Evolutionary conservation across 2,888 invertebrate species (phyloP), one percentile per base, ranked within the genome.

Genomic region (Tridacna gigas): DNA sequence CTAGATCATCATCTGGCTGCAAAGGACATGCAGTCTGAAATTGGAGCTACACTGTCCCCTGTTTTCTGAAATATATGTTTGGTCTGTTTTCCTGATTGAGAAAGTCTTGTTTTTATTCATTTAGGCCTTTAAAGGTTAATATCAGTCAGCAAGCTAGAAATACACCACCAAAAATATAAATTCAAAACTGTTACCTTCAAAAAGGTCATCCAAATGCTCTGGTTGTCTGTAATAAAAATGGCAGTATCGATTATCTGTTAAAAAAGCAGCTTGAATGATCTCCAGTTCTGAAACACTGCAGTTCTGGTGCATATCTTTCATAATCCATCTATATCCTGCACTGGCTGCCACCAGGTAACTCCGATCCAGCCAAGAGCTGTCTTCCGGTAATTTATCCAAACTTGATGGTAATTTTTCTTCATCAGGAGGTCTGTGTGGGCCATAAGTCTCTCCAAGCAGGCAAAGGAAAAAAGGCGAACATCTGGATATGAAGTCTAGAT

Each of bases 211-310:
- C 37, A 92, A 88, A 86, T 92, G 92, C 69, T 93, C 94, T 1
- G 91, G 92, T 79, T 93, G 93, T 9, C 94, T 89, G 87, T 93
- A 94, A 88, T 94, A 94, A 84, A 94, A 94, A 77, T 90, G 89
- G 77, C 91, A 91, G 86, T 91, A 90, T n/a, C 91, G 88, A 73
- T 84, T 89, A 66, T 91, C 91, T 51, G 86, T 89, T 2, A 92
- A 81, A 74, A 93, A 92, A 4, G 90, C 90, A 9, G 93, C 93
- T 60, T 93, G 93, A 28, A 92, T 91, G 25, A 94, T 92, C 85
- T 94, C 93, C 60, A 94, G 89, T 77, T 95, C 94, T 0, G 93
- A 88, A 13, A 94, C 77, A 82, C 94, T 94, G 79, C 90, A 89
- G 81, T 90, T 89, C 75, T 92, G 92, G 82, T 92, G 90, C 18